Evolutionary conservation across 2,888 invertebrate species (phyloP).

Genomic region (Drosophila quinaria): DNA sequence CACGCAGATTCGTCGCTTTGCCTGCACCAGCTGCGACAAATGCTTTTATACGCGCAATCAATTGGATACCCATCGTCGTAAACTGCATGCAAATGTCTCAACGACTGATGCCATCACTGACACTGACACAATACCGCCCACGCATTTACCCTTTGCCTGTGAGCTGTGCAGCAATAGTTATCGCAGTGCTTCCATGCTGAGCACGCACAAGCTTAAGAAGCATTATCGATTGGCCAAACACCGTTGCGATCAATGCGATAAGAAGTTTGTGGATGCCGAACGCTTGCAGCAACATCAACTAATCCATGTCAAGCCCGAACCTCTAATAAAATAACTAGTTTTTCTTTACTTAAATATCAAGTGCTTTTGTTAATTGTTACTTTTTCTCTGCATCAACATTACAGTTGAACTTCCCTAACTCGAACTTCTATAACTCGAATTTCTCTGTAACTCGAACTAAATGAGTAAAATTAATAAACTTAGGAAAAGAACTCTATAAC

Average conservation of each 20-base stretch:
- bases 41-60: constrained; percentile 69
- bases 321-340: background rate
- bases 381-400: background rate
- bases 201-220: constrained; percentile 69
- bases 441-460: too few species aligned
- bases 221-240: constrained; percentile 62
- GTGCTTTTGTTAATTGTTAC: background rate
- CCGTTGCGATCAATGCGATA: constrained; percentile 60
- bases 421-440: too few species aligned
- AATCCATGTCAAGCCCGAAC: constrained; percentile 50
- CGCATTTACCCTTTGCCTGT: constrained; percentile 58
- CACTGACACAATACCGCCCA: background rate
- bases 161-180: constrained; percentile 66
- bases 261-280: constrained; percentile 58
- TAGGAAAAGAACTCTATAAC: too few species aligned
- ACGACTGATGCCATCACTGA: background rate
- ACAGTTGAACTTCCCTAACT: too few species aligned
- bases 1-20: constrained; percentile 58
- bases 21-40: constrained; percentile 63
- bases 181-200: constrained; percentile 69
- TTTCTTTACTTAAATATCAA: background rate
- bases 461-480: too few species aligned
- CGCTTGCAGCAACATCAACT: constrained; percentile 50
- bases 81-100: constrained; percentile 52
- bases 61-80: constrained; percentile 69